These are phyloP conservation scores for Chitala chitala DNA, from an alignment of 2,113 vertebrate genomes.

Conservation along the genomic window DNA sequence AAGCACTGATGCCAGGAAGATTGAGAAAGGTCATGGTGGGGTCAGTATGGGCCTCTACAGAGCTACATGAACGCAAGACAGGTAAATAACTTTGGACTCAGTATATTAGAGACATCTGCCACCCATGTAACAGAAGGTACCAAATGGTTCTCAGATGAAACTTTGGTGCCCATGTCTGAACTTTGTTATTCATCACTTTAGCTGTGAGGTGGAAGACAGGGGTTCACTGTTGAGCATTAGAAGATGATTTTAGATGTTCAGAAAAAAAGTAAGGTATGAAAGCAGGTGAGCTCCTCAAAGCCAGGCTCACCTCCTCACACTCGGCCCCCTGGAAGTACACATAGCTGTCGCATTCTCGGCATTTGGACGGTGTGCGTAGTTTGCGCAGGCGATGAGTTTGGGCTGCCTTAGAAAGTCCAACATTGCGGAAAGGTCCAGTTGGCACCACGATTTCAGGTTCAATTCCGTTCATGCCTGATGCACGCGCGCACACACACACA, in stretches of 20 bases:
- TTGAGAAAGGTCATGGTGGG: neutral
- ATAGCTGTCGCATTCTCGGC: constrained; percentile 93
- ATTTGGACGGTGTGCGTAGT: constrained; percentile 83
- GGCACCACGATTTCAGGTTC: constrained; percentile 65
- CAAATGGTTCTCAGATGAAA: too few relatives aligned
- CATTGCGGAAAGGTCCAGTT: constrained; percentile 78
- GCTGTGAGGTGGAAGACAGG: too few relatives aligned
- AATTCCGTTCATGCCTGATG: constrained; percentile 75
- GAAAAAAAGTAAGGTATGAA: neutral
- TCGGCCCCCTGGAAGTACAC: constrained; percentile 97
- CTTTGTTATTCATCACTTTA: too few relatives aligned
- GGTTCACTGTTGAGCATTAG: too few relatives aligned
- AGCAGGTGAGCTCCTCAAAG: neutral
- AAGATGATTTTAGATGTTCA: too few relatives aligned
- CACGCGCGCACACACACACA: neutral
- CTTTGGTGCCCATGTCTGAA: too few relatives aligned
- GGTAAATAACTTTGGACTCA: too few relatives aligned
- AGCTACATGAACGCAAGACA: too few relatives aligned
- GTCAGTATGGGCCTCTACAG: neutral
- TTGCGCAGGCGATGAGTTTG: constrained; percentile 85
- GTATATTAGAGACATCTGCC: too few relatives aligned
- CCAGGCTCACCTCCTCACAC: constrained; percentile 81
- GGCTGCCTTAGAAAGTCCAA: constrained; percentile 86
- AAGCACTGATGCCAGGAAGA: constrained; percentile 68
- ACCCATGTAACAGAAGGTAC: too few relatives aligned